A percentile compares a stretch with the other conserved stretches of the same genome.
Conservation (phyloP, 2,797 vertebrate genomes). For the Cuculus canorus region DNA sequence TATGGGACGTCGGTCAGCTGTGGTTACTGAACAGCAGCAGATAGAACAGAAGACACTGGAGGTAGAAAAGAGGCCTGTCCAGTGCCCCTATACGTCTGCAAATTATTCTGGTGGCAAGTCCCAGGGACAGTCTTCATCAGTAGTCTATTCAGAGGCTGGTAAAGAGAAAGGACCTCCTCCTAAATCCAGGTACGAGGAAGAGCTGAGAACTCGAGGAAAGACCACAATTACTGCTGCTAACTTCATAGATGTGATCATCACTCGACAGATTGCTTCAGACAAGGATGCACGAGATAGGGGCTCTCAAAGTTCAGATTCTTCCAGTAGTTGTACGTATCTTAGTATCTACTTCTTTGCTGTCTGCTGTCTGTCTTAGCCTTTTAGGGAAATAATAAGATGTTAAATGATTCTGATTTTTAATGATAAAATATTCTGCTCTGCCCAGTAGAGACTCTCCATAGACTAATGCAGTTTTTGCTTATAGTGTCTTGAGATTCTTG, state of each 20-base stretch:
- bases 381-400: background rate
- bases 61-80: slow-evolving; percentile 86
- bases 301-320: slow-evolving; percentile 95
- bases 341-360: slow-evolving; percentile 55
- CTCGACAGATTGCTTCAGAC: slow-evolving; percentile 95
- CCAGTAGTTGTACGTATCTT: slow-evolving; percentile 91
- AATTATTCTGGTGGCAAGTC: slow-evolving; percentile 88
- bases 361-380: slow-evolving; percentile 45
- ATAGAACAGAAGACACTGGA: slow-evolving; percentile 85
- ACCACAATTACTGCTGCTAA: slow-evolving; percentile 98
- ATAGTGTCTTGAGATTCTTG: background rate
- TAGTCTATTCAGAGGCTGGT: slow-evolving; percentile 83
- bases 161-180: slow-evolving; percentile 93
- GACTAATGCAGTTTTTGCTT: background rate
- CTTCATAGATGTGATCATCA: slow-evolving; percentile 99
- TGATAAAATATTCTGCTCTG: slow-evolving; percentile 3
- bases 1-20: slow-evolving; percentile 79
- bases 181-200: slow-evolving; percentile 97
- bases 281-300: slow-evolving; percentile 94
- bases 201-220: slow-evolving; percentile 95
- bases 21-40: slow-evolving; percentile 82
- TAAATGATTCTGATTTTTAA: background rate
- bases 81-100: slow-evolving; percentile 87
- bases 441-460: background rate
- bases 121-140: slow-evolving; percentile 78